Evolutionary conservation across 2,888 invertebrate genomes (phyloP).

Genomic region (Drosophila pseudotakahashii): DNA sequence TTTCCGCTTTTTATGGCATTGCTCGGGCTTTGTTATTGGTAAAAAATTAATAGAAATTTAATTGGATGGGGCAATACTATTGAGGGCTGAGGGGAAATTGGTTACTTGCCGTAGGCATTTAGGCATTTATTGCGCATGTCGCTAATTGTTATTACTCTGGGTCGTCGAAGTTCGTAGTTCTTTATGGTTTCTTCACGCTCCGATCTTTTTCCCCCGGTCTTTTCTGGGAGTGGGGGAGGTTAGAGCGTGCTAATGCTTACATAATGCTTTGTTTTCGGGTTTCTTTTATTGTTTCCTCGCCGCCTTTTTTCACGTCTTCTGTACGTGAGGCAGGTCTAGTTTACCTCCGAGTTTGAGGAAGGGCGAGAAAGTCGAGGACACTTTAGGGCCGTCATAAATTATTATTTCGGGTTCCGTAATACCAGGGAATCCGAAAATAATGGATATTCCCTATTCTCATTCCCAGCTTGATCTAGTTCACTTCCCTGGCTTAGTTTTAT

Average conservation of each 20-base stretch:
- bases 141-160: constrained; percentile 26
- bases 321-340: constrained; percentile 34
- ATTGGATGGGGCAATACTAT: constrained; percentile 48
- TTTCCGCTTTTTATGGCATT: constrained; percentile 73
- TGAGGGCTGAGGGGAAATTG: constrained; percentile 23
- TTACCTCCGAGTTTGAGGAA: not conserved
- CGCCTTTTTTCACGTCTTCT: constrained; percentile 29
- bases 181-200: constrained; percentile 67
- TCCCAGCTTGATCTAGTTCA: constrained; percentile 15
- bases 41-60: constrained; percentile 68
- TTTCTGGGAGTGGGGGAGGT: constrained; percentile 30
- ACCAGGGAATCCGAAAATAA: constrained; percentile 4
- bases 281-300: constrained; percentile 18
- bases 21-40: constrained; percentile 43
- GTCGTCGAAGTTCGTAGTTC: constrained; percentile 30
- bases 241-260: constrained; percentile 70
- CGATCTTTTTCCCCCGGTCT: constrained; percentile 28
- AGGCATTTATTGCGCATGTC: constrained; percentile 71
- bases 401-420: constrained; percentile 25
- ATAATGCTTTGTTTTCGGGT: constrained; percentile 54
- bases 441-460: constrained; percentile 9
- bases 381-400: constrained; percentile 35
- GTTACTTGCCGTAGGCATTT: constrained; percentile 22
- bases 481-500: constrained; percentile 14
- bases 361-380: constrained; percentile 31